Conservation (phyloP, 2,113 vertebrate species). For the Sapayoa aenigma region DNA sequence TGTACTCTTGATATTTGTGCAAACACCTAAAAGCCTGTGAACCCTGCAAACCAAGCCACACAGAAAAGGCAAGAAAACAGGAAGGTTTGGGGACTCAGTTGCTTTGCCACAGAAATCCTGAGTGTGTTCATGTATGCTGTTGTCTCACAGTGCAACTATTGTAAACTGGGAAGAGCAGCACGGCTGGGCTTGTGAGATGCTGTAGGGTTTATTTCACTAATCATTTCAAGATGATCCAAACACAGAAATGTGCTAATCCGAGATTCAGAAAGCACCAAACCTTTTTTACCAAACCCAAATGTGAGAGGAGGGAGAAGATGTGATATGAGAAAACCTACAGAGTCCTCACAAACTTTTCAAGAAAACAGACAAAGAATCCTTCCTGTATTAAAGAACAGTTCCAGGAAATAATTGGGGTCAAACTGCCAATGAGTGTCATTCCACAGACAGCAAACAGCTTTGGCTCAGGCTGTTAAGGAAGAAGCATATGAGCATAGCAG, state of each 20-base stretch:
- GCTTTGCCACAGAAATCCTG: neutral
- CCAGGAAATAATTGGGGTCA: neutral
- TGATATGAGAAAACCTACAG: neutral
- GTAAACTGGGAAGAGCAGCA: neutral
- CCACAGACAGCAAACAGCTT: neutral
- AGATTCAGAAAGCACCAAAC: neutral
- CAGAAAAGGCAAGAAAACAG: neutral
- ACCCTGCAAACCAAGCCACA: neutral
- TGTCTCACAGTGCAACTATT: neutral
- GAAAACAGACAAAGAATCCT: neutral
- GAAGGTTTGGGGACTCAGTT: neutral
- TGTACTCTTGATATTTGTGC: neutral
- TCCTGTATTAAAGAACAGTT: neutral
- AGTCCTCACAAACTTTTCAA: neutral
- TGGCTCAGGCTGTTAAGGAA: neutral
- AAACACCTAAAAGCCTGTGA: neutral
- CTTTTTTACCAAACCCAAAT: neutral
- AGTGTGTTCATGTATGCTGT: rapidly evolving
- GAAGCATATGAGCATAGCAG: neutral
- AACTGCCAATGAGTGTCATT: neutral
- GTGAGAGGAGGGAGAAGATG: neutral
- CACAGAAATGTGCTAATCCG: neutral
- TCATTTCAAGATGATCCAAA: neutral
- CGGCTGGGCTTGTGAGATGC: neutral
- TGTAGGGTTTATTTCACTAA: neutral